Evolutionary conservation across 2,888 invertebrate species (phyloP).

Genomic region (Drosophila anomelani): DNA sequence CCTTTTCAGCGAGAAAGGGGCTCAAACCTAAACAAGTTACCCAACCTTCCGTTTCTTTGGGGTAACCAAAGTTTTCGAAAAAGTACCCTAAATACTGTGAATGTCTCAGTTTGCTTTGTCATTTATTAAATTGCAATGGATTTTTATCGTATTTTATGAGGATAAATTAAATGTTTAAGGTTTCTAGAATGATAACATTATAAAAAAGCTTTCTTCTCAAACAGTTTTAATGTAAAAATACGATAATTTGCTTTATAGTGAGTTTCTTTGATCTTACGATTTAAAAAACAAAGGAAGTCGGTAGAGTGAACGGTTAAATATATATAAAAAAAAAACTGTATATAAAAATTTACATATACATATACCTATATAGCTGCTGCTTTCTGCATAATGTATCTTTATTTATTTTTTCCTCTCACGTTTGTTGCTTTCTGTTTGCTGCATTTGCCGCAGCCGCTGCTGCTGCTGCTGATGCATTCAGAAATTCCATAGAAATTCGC

Average conservation of each 20-base stretch:
- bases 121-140: neutral
- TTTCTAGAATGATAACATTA: neutral
- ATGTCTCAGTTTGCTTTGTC: too few relatives aligned
- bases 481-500: conserved; percentile 62
- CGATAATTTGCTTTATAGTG: neutral
- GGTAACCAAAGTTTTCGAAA: neutral
- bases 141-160: neutral
- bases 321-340: neutral
- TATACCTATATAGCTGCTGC: conserved; percentile 17
- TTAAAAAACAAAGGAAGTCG: too few relatives aligned
- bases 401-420: conserved; percentile 49
- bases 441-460: conserved; percentile 44
- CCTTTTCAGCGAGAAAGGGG: conserved; percentile 5
- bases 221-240: neutral
- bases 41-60: conserved; percentile 12
- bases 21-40: conserved; percentile 7
- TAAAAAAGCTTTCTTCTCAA: neutral
- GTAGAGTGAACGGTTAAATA: neutral
- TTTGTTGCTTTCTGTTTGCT: conserved; percentile 49
- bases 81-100: neutral
- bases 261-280: too few relatives aligned
- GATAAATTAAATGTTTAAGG: too few relatives aligned
- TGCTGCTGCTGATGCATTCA: conserved; percentile 33
- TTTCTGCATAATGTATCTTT: conserved; percentile 40
- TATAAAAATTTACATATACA: conserved; percentile 17